Percentiles rank a stretch among this genome's conserved stretches.
These are phyloP conservation scores for Streptopelia turtur DNA, from an alignment of 2,797 vertebrate genomes.

Conservation along the genomic window DNA sequence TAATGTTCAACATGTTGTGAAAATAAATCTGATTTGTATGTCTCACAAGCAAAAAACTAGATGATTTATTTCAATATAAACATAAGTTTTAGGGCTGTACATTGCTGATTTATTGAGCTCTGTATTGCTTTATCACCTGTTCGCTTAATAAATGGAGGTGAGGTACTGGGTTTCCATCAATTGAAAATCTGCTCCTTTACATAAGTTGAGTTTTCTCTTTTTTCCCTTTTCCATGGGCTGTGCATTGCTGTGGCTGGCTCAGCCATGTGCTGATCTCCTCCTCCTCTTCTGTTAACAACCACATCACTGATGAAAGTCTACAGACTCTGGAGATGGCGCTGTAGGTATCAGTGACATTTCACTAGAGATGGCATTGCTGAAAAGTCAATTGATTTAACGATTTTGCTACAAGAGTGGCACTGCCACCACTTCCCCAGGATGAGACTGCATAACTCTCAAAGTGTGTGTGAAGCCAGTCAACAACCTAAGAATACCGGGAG, in stretches of 20 bases:
- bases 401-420: not conserved
- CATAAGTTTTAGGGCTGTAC: not conserved
- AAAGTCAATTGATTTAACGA: slow-evolving; percentile 26
- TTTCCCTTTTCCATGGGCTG: not conserved
- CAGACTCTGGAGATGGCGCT: not conserved
- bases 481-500: not conserved
- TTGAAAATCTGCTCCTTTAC: not conserved
- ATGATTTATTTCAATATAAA: not conserved
- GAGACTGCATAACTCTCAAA: not conserved
- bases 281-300: not conserved
- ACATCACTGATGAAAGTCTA: rapidly evolving
- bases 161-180: not conserved
- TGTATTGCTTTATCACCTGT: not conserved
- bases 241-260: not conserved
- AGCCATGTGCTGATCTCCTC: not conserved
- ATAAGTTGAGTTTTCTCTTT: not conserved
- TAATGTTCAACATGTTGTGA: not conserved
- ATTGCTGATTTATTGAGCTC: not conserved
- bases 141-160: not conserved
- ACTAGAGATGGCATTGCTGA: not conserved
- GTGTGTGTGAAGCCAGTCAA: not conserved
- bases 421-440: not conserved
- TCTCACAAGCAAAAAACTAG: not conserved
- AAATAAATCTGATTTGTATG: not conserved
- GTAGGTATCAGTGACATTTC: not conserved